Evolutionary conservation across 2,888 invertebrate genomes (phyloP).

Genomic region (Anoplius nigerrimus): DNA sequence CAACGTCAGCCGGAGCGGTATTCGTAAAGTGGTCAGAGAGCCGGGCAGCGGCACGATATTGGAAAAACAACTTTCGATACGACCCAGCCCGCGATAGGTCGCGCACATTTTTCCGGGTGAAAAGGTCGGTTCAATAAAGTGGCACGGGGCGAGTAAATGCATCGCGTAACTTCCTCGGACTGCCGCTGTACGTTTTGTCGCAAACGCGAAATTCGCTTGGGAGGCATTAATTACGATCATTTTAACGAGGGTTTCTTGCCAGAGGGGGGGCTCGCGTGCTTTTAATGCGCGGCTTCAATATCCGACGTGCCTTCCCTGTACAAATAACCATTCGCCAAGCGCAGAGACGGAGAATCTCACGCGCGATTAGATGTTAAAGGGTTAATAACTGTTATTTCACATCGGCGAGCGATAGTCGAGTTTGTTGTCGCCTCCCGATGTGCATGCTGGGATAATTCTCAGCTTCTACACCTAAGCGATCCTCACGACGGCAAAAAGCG

Average conservation of each 20-base stretch:
- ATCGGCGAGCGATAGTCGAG: constrained; percentile 33
- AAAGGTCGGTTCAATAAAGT: no score
- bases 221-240: constrained; percentile 1
- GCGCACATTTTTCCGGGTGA: no score
- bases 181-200: constrained; percentile 13
- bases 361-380: constrained; percentile 47
- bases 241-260: not conserved
- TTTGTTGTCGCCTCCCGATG: constrained; percentile 22
- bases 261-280: constrained; percentile 59
- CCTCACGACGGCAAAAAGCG: no score
- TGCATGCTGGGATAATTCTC: no score
- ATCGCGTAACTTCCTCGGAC: no score
- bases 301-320: constrained; percentile 42
- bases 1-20: no score
- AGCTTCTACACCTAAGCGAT: no score
- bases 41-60: no score
- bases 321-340: constrained; percentile 38
- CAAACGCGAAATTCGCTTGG: not conserved
- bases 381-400: constrained; percentile 48
- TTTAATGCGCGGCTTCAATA: constrained; percentile 45
- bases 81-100: no score
- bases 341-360: constrained; percentile 24
- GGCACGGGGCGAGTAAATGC: no score
- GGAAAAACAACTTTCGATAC: no score
- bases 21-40: no score